Evolutionary conservation across 2,797 vertebrate species (phyloP).

Genomic region (Spea hammondii): DNA sequence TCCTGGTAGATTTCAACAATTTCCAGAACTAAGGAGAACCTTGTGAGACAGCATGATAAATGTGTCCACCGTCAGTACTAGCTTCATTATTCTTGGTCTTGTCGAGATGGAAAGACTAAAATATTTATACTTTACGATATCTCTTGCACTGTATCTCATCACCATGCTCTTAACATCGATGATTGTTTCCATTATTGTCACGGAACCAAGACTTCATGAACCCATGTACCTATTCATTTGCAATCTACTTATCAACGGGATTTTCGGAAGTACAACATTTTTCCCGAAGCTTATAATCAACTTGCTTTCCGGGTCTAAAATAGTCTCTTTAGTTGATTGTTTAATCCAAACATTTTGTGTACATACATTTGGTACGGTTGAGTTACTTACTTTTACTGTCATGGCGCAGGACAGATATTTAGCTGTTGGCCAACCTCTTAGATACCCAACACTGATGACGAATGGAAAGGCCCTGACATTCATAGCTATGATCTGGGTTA

Average conservation of each 20-base stretch:
- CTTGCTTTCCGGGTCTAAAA: slow-evolving; percentile 3
- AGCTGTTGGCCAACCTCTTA: slow-evolving; percentile 22
- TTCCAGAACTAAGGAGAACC: too few relatives aligned
- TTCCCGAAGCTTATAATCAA: slow-evolving; percentile 21
- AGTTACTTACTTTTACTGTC: slow-evolving; percentile 12
- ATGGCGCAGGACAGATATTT: slow-evolving; percentile 33
- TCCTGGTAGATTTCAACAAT: too few relatives aligned
- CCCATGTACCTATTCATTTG: slow-evolving; percentile 34
- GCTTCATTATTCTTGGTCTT: slow-evolving; percentile 2
- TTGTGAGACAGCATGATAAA: slow-evolving; percentile 1
- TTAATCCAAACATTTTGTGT: slow-evolving; percentile 9
- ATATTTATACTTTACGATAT: neutral
- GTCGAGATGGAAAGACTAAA: slow-evolving; percentile 22
- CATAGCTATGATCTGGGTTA: neutral
- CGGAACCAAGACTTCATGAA: slow-evolving; percentile 27
- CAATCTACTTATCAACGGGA: slow-evolving; percentile 20
- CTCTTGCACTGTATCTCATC: neutral
- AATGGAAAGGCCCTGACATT: neutral
- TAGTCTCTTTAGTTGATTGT: slow-evolving; percentile 8
- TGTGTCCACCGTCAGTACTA: neutral
- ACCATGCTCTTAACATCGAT: slow-evolving; percentile 3
- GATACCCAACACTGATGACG: slow-evolving; percentile 3
- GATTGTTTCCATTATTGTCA: slow-evolving; percentile 11
- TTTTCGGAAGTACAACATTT: slow-evolving; percentile 29
- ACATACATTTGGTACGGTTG: slow-evolving; percentile 5